These are phyloP conservation scores for Mallotus villosus DNA, from an alignment of 2,797 vertebrate species.

Conservation along the genomic window DNA sequence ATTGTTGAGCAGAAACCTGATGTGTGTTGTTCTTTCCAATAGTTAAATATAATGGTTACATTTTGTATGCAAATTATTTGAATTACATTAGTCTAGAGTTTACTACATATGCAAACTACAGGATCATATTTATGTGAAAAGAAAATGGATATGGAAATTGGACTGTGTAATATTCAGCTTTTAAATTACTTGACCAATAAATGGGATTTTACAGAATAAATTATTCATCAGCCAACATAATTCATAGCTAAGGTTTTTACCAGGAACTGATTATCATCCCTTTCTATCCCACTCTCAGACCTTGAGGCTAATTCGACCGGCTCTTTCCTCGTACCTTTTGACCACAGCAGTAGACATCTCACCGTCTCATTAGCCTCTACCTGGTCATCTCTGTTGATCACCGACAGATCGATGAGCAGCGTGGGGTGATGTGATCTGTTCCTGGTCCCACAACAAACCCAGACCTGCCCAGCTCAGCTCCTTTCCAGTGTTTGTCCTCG, in stretches of 20 bases:
- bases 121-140: neutral
- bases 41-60: neutral
- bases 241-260: neutral
- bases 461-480: no score
- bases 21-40: neutral
- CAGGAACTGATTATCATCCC: neutral
- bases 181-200: neutral
- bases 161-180: neutral
- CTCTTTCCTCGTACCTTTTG: neutral
- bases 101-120: neutral
- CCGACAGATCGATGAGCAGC: slow-evolving; percentile 34
- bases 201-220: neutral
- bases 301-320: neutral
- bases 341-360: neutral
- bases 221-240: neutral
- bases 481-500: no score
- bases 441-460: neutral
- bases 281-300: neutral
- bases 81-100: neutral
- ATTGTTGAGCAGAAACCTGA: neutral
- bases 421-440: slow-evolving; percentile 1
- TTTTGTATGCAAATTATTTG: neutral
- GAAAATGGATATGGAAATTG: neutral
- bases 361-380: slow-evolving; percentile 26
- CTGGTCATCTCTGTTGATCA: slow-evolving; percentile 30